Evolutionary conservation across 1,140 invertebrate genomes (phyloP).

Genomic region (Triops cancriformis): DNA sequence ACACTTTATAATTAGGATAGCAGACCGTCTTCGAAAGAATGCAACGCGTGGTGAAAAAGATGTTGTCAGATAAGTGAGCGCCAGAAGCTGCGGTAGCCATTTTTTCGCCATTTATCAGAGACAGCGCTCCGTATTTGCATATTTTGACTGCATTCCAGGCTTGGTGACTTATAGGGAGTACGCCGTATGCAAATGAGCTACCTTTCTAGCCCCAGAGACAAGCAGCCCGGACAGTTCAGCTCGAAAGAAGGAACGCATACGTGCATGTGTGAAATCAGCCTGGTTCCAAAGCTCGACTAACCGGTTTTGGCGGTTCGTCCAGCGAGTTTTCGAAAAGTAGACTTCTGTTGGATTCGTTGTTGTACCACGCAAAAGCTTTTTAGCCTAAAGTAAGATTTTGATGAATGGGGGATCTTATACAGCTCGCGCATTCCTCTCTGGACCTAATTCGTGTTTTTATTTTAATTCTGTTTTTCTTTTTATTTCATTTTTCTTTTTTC

Average conservation of each 20-base stretch:
- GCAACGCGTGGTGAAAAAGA: no score
- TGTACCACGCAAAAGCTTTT: background rate
- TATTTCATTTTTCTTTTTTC: no score
- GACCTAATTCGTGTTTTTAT: background rate
- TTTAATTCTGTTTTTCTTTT: background rate
- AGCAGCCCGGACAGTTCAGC: background rate
- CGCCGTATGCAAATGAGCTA: background rate
- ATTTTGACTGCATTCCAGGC: background rate
- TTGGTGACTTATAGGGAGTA: background rate
- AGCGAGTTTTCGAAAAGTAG: background rate
- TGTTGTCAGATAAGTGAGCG: background rate
- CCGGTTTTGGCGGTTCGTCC: background rate
- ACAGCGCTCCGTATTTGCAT: background rate
- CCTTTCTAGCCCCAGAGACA: background rate
- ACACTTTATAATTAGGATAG: background rate
- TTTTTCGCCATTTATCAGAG: background rate
- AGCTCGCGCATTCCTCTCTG: background rate
- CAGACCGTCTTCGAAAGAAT: no score
- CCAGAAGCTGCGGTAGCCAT: background rate
- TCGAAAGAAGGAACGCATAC: background rate
- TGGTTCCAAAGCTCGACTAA: background rate
- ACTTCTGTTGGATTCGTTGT: background rate
- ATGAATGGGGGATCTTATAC: background rate
- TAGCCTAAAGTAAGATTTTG: background rate
- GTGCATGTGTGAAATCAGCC: background rate